Evolutionary conservation across 1,140 invertebrate genomes (phyloP), one percentile per base, ranked within the genome.

Genomic region (Drosophila quadrilineata): DNA sequence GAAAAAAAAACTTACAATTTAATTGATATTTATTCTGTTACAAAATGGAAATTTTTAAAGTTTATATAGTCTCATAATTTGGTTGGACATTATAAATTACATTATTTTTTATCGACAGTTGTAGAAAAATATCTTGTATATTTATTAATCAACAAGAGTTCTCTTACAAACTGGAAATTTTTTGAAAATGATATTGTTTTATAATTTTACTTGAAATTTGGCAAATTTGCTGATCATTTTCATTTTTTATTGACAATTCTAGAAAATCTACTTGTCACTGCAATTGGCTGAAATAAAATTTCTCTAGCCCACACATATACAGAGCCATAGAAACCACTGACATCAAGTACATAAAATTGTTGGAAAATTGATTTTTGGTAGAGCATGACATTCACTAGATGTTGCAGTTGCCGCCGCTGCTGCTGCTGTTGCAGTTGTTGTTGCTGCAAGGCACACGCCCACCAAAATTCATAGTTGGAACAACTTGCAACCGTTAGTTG

Each of bases 281-380:
- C 46, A 69, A 69, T 69, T 69, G 52, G 33, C 24, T 60, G 57
- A 69, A 72, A 72, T 59, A 43, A 67, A 69, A 69, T 63, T 69
- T 35, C 60, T 46, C 40, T 63, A 56, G 19, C 43, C 36, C 65
- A 66, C 46, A 28, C 21, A 35, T 29, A 43, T n/a, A 24, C 9
- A 14, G 8, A 16, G 12, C 6, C 10, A 19, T 6, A 14, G 28
- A 12, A 36, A 21, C 10, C 6, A 41, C 29, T 6, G 6, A 46
- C 21, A 22, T 52, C 28, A 12, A 28, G 24, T 10, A 10, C 31
- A 36, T 53, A 74, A 79, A 85, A 54, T 65, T 60, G 62, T 16
- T 75, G 56, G 80, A 71, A 85, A 85, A 85, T 85, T 85, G 79
- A 85, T 85, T 85, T n/a, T 85, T 64, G 16, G 65, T 68, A 41